Evolutionary conservation across 2,888 invertebrate species (phyloP).

Genomic region (Phorcus lineatus): DNA sequence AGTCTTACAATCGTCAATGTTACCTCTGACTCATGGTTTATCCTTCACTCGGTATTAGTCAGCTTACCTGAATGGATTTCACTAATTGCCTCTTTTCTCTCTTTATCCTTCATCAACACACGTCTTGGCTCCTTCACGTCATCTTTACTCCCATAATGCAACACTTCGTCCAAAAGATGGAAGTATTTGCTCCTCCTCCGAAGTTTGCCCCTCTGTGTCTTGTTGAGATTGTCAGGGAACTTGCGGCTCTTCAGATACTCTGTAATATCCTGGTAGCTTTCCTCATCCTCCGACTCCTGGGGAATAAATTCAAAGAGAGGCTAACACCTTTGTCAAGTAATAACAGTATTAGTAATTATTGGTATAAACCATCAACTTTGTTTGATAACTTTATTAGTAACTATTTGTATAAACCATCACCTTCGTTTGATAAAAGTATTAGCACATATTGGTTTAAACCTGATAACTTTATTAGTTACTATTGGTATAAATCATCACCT

Average conservation of each 20-base stretch:
- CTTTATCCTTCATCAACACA: conserved; percentile 39
- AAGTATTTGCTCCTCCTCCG: conserved; percentile 51
- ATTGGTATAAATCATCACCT: no score
- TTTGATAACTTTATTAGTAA: no score
- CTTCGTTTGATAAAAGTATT: no score
- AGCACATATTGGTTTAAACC: no score
- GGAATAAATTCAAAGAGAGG: no score
- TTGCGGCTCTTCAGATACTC: conserved; percentile 48
- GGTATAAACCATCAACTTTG: no score
- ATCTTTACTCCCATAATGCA: conserved; percentile 35
- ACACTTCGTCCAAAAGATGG: conserved; percentile 44
- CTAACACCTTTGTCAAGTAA: no score
- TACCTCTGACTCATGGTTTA: no score
- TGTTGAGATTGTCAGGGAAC: conserved; percentile 37
- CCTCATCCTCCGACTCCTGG: conserved; percentile 23
- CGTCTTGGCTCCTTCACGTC: conserved; percentile 33
- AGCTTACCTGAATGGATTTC: conserved; percentile 46
- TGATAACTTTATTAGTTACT: no score
- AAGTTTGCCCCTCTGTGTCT: conserved; percentile 41
- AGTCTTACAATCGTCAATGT: no score
- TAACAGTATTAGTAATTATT: no score
- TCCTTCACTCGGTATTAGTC: neutral
- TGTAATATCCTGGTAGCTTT: conserved; percentile 48
- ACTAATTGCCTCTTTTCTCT: conserved; percentile 45
- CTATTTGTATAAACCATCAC: no score